A percentile compares a stretch with the other conserved stretches of the same genome.
These are phyloP conservation scores for Paelopatides confundens DNA, from an alignment of 53 echinoderm and acorn worm species.

Conservation along the genomic window DNA sequence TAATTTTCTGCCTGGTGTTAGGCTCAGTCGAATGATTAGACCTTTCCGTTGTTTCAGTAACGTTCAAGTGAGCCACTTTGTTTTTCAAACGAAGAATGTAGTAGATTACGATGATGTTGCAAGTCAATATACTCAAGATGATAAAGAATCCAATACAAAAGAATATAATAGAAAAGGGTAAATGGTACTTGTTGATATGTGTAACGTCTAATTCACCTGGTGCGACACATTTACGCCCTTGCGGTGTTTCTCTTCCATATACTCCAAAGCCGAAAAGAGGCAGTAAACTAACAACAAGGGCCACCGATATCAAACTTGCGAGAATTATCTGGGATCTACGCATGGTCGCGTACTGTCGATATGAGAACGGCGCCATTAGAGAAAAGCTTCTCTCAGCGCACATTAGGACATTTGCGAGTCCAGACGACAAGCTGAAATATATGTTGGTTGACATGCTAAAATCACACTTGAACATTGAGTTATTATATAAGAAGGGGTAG, in stretches of 20 bases:
- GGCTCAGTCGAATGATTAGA: too few relatives aligned
- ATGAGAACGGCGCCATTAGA: slow-evolving; percentile 11
- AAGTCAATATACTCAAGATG: neutral
- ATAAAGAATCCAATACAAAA: slow-evolving; percentile 20
- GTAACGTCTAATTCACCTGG: slow-evolving; percentile 21
- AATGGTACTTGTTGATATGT: neutral
- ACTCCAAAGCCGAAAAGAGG: slow-evolving; percentile 31
- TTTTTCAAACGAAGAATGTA: slow-evolving; percentile 15
- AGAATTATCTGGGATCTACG: neutral
- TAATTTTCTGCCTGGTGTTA: neutral
- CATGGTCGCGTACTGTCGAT: neutral
- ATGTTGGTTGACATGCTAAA: neutral
- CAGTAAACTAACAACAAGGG: neutral
- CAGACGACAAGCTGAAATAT: slow-evolving; percentile 28
- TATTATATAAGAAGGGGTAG: neutral
- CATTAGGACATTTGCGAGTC: slow-evolving; percentile 22
- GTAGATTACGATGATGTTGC: slow-evolving; percentile 33
- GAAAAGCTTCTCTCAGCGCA: slow-evolving; percentile 24
- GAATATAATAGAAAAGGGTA: slow-evolving; percentile 6
- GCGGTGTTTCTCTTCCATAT: neutral
- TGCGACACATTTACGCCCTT: neutral
- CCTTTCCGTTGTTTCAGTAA: neutral
- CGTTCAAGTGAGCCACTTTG: slow-evolving; percentile 28
- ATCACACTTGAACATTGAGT: neutral
- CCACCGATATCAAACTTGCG: neutral